phyloP scores from a whole-genome alignment of 2,113 vertebrate species.

The Gymnobelideus leadbeateri region DNA sequence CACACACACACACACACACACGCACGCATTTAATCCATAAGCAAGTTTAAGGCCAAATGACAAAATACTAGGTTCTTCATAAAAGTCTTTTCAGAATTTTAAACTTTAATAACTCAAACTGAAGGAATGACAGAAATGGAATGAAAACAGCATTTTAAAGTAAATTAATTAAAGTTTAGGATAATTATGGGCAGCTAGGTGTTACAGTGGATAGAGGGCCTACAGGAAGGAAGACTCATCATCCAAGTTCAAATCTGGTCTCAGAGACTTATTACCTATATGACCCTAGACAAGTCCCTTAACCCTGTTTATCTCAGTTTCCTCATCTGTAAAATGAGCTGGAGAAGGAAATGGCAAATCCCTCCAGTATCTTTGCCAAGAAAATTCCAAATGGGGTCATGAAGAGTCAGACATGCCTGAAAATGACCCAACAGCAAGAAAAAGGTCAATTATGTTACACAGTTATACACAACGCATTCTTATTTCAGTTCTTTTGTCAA shows the following conservation, averaged over 20 bases:
- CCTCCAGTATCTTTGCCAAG: not conserved
- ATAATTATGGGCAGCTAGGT: not conserved
- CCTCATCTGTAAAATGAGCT: not conserved
- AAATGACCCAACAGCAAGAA: not conserved
- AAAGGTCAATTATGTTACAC: not conserved
- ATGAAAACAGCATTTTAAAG: not conserved
- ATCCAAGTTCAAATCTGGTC: not conserved
- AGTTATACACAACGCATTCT: not conserved
- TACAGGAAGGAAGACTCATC: not conserved
- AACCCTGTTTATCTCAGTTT: not conserved
- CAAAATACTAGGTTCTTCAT: constrained; percentile 30
- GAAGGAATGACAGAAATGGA: not conserved
- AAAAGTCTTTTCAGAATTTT: constrained; percentile 23
- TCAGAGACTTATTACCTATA: not conserved
- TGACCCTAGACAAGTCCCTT: not conserved
- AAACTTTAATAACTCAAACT: constrained; percentile 6
- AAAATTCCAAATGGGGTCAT: not conserved
- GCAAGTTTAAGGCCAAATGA: constrained; percentile 35
- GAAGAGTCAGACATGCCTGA: not conserved
- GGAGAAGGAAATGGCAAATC: not conserved
- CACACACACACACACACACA: no score
- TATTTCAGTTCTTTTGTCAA: constrained; percentile 27
- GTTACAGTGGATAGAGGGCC: no score
- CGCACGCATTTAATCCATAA: constrained; percentile 12
- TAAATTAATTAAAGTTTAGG: constrained; percentile 32